phyloP scores from a whole-genome alignment of 2,113 vertebrate species.

The Corythoichthys haematopterus region DNA sequence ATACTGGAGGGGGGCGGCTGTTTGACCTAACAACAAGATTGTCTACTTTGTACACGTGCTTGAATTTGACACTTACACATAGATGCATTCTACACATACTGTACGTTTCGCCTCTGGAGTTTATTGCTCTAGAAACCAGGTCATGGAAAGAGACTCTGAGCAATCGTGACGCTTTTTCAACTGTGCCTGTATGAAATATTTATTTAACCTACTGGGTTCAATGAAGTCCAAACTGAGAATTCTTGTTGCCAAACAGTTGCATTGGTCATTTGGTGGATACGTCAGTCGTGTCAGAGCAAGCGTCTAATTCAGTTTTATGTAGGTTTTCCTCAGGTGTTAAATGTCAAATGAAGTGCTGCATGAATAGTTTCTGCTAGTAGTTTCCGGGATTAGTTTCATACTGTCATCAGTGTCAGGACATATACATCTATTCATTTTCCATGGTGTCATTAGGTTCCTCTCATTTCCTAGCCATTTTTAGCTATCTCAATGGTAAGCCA shows the following conservation, averaged over 20 bases:
- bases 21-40: conserved; percentile 17
- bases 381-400: neutral
- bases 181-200: neutral
- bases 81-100: conserved; percentile 10
- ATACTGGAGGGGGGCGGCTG: conserved; percentile 5
- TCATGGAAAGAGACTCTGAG: neutral
- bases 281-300: neutral
- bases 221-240: neutral
- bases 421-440: no score
- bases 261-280: neutral
- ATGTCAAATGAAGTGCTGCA: neutral
- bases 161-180: neutral
- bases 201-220: neutral
- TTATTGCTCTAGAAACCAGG: neutral
- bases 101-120: conserved; percentile 7
- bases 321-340: neutral
- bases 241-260: neutral
- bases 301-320: neutral
- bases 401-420: no score
- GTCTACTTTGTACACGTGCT: conserved; percentile 42
- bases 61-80: conserved; percentile 26
- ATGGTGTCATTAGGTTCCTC: no score
- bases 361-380: neutral
- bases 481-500: no score
- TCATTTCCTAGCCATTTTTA: no score